Evolutionary conservation across 2,113 vertebrate genomes (phyloP).

Genomic region (Pseudopodoces humilis): DNA sequence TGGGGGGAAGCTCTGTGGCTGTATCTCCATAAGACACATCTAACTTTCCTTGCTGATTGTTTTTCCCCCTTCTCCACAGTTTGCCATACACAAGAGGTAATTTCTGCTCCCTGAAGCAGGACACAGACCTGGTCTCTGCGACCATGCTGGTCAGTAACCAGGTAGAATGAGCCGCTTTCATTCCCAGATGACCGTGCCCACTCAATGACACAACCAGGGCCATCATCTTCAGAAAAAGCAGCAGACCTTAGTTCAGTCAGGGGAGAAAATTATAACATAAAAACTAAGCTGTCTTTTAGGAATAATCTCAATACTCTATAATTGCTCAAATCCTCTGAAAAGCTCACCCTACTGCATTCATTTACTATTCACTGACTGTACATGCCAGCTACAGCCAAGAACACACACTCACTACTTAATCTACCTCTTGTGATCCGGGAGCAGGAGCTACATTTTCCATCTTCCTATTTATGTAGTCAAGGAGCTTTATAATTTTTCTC

Average conservation of each 20-base stretch:
- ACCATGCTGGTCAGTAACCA: neutral
- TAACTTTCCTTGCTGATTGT: neutral
- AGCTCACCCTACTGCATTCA: neutral
- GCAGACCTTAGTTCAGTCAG: neutral
- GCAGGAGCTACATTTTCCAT: neutral
- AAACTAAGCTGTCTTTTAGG: neutral
- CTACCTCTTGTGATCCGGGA: neutral
- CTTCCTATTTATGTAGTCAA: neutral
- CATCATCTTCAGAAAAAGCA: neutral
- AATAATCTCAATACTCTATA: neutral
- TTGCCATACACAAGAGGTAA: neutral
- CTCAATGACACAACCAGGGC: neutral
- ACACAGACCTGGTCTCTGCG: neutral
- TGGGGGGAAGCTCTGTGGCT: neutral
- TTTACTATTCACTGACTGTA: neutral
- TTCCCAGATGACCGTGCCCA: neutral
- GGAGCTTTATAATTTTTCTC: neutral
- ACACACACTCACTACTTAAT: neutral
- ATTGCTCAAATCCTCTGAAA: neutral
- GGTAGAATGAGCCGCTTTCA: neutral
- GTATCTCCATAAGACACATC: no score
- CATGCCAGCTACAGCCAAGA: neutral
- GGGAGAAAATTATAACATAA: neutral
- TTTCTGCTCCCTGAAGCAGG: neutral
- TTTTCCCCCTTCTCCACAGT: neutral